phyloP scores from a whole-genome alignment of 2,797 vertebrate species.

The Microtus agrestis region DNA sequence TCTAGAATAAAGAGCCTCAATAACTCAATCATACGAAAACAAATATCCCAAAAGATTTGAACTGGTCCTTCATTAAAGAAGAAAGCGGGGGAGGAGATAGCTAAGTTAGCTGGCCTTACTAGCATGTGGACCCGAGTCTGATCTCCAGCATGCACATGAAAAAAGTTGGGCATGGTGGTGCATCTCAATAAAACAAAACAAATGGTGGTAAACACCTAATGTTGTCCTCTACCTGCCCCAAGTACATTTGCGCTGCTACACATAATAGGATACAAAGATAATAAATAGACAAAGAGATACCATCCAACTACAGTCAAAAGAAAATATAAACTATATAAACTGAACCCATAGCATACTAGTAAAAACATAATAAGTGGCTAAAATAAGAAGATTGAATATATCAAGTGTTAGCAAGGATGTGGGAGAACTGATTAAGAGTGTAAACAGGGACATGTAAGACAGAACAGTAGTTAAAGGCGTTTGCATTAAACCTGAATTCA shows the following conservation, averaged over 20 bases:
- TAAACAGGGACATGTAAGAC: not conserved
- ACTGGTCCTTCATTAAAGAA: not conserved
- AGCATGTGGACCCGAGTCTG: not conserved
- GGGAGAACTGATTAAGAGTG: not conserved
- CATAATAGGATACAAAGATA: not conserved
- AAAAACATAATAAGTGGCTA: not conserved
- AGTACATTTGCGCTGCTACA: not conserved
- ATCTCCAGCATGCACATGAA: not conserved
- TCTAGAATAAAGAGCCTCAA: not conserved
- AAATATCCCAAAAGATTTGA: constrained; percentile 20
- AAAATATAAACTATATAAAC: not conserved
- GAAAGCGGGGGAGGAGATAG: not conserved
- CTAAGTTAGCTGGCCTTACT: not conserved
- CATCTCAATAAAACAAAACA: not conserved
- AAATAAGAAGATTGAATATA: not conserved
- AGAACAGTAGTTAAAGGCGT: not conserved
- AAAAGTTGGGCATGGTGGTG: too few relatives aligned
- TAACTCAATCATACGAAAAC: not conserved
- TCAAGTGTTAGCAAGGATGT: not conserved
- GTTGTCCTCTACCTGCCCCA: not conserved
- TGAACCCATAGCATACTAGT: not conserved
- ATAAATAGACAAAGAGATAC: not conserved
- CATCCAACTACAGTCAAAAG: not conserved
- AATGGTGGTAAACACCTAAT: not conserved
- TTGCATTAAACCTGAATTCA: not conserved